Percentiles rank a stretch among this genome's conserved stretches.
Conservation (phyloP, 1,140 invertebrate species). For the Drosophila cardini region DNA sequence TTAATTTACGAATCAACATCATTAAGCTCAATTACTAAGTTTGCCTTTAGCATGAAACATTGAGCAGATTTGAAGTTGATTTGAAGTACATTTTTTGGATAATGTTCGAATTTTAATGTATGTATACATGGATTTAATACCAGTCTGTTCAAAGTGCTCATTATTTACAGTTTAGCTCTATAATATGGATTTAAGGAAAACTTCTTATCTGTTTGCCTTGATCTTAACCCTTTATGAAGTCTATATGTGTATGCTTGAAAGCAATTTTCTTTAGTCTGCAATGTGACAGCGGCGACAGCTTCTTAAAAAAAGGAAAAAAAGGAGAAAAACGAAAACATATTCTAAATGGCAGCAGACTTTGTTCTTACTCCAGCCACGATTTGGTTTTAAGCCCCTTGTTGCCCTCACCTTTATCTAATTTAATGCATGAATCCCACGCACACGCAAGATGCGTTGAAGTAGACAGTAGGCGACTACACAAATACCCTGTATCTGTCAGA, state of each 20-base stretch:
- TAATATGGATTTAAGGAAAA: neutral
- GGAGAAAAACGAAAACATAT: neutral
- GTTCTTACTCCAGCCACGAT: neutral
- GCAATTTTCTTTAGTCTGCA: constrained; percentile 32
- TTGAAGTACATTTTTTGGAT: too few species aligned
- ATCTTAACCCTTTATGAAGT: constrained; percentile 48
- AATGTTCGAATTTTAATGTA: too few species aligned
- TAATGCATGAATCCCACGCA: constrained; percentile 75
- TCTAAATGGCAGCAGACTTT: constrained; percentile 30
- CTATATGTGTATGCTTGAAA: constrained; percentile 12
- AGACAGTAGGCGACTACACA: constrained; percentile 11
- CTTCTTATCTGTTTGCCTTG: neutral
- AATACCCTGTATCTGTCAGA: constrained; percentile 28
- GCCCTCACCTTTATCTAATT: constrained; percentile 51
- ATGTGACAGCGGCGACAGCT: constrained; percentile 23
- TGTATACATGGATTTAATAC: too few species aligned
- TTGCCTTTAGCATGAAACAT: too few species aligned
- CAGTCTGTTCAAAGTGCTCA: too few species aligned
- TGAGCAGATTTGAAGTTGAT: too few species aligned
- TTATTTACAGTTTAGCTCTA: neutral
- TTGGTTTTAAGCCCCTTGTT: neutral
- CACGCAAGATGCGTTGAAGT: constrained; percentile 44
- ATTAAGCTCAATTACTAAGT: too few species aligned
- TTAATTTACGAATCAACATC: too few species aligned
- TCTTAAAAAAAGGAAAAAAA: constrained; percentile 7